These are phyloP conservation scores for Anagrus nilaparvatae DNA, from an alignment of 1,140 invertebrate species.

Conservation along the genomic window DNA sequence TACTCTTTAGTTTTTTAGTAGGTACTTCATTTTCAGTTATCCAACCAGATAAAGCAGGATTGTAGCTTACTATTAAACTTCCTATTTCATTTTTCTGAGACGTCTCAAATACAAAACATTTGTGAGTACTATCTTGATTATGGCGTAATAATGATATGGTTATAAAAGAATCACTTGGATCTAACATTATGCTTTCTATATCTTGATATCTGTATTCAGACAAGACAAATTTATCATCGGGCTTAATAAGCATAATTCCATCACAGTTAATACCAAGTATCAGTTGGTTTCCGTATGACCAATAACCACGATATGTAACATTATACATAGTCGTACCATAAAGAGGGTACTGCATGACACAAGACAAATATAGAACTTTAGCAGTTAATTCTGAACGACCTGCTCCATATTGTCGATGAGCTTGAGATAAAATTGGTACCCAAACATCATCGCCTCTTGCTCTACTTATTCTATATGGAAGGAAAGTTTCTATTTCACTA, in stretches of 20 bases:
- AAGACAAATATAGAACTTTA: conserved; percentile 88
- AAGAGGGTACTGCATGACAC: conserved; percentile 93
- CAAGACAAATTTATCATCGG: conserved; percentile 80
- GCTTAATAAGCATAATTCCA: conserved; percentile 78
- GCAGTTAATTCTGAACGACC: conserved; percentile 83
- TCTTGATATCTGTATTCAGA: conserved; percentile 82
- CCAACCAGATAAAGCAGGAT: conserved; percentile 72
- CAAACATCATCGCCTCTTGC: conserved; percentile 67
- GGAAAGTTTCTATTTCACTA: conserved; percentile 66
- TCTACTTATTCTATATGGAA: conserved; percentile 67
- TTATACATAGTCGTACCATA: conserved; percentile 91
- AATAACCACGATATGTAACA: conserved; percentile 84
- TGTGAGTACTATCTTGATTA: conserved; percentile 56
- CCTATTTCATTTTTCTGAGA: conserved; percentile 83
- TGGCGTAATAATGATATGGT: conserved; percentile 65
- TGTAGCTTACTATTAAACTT: conserved; percentile 85
- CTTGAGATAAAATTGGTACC: conserved; percentile 78
- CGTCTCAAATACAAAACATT: conserved; percentile 91
- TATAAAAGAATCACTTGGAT: conserved; percentile 85
- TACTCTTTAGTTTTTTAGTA: conserved; percentile 52
- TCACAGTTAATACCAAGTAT: conserved; percentile 85
- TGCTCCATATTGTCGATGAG: conserved; percentile 80
- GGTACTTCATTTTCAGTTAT: conserved; percentile 73
- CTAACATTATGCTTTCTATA: conserved; percentile 82
- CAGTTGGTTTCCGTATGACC: conserved; percentile 66